These are phyloP conservation scores for Haemorhous mexicanus DNA, from an alignment of 2,113 vertebrate species.

Conservation along the genomic window DNA sequence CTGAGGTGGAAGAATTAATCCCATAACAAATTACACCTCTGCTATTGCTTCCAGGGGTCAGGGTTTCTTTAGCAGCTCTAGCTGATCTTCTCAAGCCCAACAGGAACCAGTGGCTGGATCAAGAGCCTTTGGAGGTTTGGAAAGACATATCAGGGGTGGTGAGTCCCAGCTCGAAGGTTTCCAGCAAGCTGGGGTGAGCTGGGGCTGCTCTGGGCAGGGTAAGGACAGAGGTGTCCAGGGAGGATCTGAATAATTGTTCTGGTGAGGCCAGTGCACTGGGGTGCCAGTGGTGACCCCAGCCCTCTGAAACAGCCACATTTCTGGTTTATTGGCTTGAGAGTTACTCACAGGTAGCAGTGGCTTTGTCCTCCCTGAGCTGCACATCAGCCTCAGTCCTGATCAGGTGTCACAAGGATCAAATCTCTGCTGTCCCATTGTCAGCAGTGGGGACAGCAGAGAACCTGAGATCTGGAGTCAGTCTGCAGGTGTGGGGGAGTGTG, in stretches of 20 bases:
- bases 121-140: not conserved
- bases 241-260: not conserved
- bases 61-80: not conserved
- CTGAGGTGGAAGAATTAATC: constrained; percentile 44
- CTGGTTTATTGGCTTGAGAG: not conserved
- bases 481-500: not conserved
- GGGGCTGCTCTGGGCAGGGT: not conserved
- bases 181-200: not conserved
- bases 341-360: not conserved
- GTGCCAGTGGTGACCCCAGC: not conserved
- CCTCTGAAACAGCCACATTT: not conserved
- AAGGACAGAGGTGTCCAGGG: not conserved
- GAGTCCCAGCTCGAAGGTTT: not conserved
- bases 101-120: not conserved
- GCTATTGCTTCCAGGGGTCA: not conserved
- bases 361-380: not conserved
- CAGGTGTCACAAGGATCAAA: not conserved
- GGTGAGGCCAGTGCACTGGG: not conserved
- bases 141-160: not conserved
- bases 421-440: not conserved
- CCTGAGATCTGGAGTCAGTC: not conserved
- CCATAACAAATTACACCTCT: constrained; percentile 7
- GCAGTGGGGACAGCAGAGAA: not conserved
- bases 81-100: not conserved
- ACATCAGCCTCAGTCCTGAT: not conserved